Percentiles rank a stretch among this genome's conserved stretches.
These are phyloP conservation scores for Cryptops parisi DNA, from an alignment of 2,888 invertebrate genomes.

Conservation along the genomic window DNA sequence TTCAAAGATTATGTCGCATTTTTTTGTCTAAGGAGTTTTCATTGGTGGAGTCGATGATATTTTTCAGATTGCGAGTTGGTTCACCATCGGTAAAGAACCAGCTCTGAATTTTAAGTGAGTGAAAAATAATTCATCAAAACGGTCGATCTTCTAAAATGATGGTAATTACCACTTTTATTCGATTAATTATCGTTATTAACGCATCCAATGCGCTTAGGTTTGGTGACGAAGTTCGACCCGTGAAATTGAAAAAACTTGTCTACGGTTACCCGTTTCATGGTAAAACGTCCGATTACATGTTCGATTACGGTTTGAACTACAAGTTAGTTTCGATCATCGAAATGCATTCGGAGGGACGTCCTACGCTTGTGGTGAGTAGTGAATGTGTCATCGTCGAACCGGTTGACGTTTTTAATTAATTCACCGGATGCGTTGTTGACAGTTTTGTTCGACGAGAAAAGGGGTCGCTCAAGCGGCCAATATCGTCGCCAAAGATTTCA, in stretches of 20 bases:
- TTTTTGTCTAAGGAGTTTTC: too few relatives aligned
- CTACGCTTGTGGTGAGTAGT: conserved; percentile 39
- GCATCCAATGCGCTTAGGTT: conserved; percentile 36
- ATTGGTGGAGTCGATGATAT: too few relatives aligned
- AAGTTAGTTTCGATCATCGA: conserved; percentile 51
- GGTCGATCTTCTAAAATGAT: too few relatives aligned
- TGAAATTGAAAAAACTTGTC: conserved; percentile 53
- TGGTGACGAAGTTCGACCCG: conserved; percentile 56
- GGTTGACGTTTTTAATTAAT: conserved; percentile 4
- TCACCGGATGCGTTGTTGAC: conserved; percentile 35
- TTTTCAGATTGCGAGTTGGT: too few relatives aligned
- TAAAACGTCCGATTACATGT: conserved; percentile 48
- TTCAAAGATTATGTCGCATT: too few relatives aligned
- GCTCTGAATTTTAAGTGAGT: too few relatives aligned
- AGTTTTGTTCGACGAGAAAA: conserved; percentile 62
- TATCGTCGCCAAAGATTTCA: conserved; percentile 44
- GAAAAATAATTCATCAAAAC: too few relatives aligned
- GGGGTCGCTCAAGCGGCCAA: conserved; percentile 53
- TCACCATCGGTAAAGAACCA: too few relatives aligned
- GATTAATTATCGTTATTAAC: too few relatives aligned
- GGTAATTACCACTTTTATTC: background rate
- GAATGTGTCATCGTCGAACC: conserved; percentile 2
- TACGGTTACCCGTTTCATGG: conserved; percentile 48
- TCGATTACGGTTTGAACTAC: conserved; percentile 62
- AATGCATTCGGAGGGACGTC: conserved; percentile 54